Base-by-base conservation (phyloP, 2,797 vertebrate genomes). In the Hypotaenidia philippensis region DNA sequence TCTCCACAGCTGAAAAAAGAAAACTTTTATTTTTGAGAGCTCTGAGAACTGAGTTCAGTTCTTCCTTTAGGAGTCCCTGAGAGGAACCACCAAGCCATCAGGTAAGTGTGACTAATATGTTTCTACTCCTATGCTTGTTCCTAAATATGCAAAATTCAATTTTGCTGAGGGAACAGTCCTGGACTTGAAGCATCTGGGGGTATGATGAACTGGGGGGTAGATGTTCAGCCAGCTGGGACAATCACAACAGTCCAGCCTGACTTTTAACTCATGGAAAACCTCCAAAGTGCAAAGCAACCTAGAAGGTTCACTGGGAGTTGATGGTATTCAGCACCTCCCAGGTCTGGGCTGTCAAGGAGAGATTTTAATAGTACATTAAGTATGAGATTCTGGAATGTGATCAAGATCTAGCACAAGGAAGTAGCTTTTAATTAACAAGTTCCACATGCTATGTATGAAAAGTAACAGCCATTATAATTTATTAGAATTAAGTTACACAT, bases 371-470 rank as follows among this genome's bases (percentile, higher is more conserved):
- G 45, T n/a, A 83, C 31, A 55, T 84, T 95, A 93, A 94, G 70
- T 84, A 78, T 83, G 83, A 83, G 74, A 87, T 64, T 83, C 83
- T 96, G 93, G 95, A 94, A 93, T 0, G 0, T 66, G 87, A 96
- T 93, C 89, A 95, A 93, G 91, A 94, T 78, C 91, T 60, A 97
- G 87, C 83, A 87, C 53, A 95, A 92, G 95, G 92, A 96, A 93
- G 81, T 93, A 88, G 70, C 56, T 95, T 93, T 94, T 94, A 93
- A 95, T 97, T 95, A 97, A 97, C 71, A 87, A 93, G 87, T 95
- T 96, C 85, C 94, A 97, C 74, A 91, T 96, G 89, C 81, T 80
- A 64, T 3, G 3, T 79, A 94, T 91, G 91, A 92, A 89, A 95
- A 83, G 27, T 78, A 95, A 81, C 44, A 89, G 29, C 19, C 90